Percentiles rank a stretch among this genome's conserved stretches.
Conservation (phyloP, 1,140 invertebrate species). For the Cydia strobilella region DNA sequence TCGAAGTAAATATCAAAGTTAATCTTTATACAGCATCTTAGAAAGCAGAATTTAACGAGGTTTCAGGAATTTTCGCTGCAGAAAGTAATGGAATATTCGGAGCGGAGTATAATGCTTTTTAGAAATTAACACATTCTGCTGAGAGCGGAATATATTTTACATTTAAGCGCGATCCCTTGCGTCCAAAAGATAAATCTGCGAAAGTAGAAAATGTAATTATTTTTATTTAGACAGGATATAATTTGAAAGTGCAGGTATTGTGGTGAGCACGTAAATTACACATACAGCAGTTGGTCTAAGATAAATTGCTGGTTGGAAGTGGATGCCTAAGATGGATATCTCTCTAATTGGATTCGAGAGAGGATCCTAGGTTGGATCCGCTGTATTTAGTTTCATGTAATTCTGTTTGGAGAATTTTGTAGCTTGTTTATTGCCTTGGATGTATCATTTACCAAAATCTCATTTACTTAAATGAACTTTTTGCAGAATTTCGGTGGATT, state of each 20-base stretch:
- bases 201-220: conserved; percentile 11
- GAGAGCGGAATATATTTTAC: conserved; percentile 12
- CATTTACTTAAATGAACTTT: not conserved
- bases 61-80: conserved; percentile 17
- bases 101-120: conserved; percentile 15
- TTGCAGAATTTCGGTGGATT: not conserved
- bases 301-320: conserved; percentile 31
- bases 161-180: not conserved
- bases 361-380: conserved; percentile 11
- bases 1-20: conserved; percentile 28
- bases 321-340: conserved; percentile 32
- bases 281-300: conserved; percentile 21
- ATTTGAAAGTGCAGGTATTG: conserved; percentile 23
- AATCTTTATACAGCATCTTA: conserved; percentile 18
- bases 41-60: conserved; percentile 30
- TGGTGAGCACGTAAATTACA: conserved; percentile 21
- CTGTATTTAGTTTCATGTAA: conserved; percentile 24
- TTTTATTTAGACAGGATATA: conserved; percentile 12
- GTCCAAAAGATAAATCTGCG: conserved; percentile 11
- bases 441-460: not conserved
- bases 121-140: conserved; percentile 24
- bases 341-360: conserved; percentile 29
- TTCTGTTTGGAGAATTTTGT: conserved; percentile 11
- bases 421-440: conserved; percentile 10
- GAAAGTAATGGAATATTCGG: conserved; percentile 19